phyloP scores from a whole-genome alignment of 2,888 invertebrate genomes.

The Chorisops tibialis region DNA sequence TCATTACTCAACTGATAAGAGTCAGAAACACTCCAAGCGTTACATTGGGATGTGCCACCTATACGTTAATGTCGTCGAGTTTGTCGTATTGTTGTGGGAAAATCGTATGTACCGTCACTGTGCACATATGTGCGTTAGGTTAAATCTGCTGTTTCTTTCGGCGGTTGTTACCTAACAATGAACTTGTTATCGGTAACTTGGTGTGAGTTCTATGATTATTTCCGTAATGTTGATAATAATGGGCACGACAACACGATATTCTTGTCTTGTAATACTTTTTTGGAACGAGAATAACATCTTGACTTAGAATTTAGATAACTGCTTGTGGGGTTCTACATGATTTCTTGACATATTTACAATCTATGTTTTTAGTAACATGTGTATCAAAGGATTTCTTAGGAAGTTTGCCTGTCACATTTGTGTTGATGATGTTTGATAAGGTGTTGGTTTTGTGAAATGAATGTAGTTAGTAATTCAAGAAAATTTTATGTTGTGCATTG shows the following conservation, averaged over 20 bases:
- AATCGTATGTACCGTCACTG: neutral
- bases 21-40: neutral
- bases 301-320: no score
- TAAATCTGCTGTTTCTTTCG: neutral
- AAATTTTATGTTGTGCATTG: no score
- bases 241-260: neutral
- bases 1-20: constrained; percentile 3
- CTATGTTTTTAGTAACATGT: no score
- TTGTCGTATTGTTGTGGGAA: no score
- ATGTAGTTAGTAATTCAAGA: no score
- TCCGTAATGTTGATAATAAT: neutral
- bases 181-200: constrained; percentile 8
- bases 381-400: no score
- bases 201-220: constrained; percentile 2
- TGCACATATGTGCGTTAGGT: neutral
- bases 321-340: no score
- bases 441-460: no score
- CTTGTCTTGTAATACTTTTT: neutral
- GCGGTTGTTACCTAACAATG: neutral
- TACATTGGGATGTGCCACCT: neutral
- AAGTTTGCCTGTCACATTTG: no score
- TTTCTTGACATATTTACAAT: no score
- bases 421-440: no score
- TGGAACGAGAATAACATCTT: no score
- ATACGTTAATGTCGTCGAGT: neutral